Percentiles rank a stretch among this genome's conserved stretches.
Evolutionary conservation across 2,888 invertebrate species (phyloP).

Genomic region (Synergus itoensis): DNA sequence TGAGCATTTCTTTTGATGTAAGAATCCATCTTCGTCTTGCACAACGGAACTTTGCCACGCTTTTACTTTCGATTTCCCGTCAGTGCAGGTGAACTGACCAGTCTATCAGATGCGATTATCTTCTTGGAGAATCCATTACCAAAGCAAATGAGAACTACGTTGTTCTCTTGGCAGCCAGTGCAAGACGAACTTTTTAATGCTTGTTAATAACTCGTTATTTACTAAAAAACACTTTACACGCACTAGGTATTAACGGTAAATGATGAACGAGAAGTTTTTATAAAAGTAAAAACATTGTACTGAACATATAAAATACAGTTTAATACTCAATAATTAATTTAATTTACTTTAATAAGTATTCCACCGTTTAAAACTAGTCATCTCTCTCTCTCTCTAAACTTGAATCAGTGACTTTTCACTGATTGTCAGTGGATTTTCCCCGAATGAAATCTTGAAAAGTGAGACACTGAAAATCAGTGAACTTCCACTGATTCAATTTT

Average conservation of each 20-base stretch:
- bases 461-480: too few species aligned
- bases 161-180: conserved; percentile 62
- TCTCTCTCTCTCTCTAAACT: too few species aligned
- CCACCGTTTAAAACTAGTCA: too few species aligned
- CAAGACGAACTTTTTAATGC: conserved; percentile 58
- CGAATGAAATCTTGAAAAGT: too few species aligned
- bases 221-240: conserved; percentile 31
- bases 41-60: conserved; percentile 45
- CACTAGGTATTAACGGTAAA: conserved; percentile 51
- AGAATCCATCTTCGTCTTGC: conserved; percentile 38
- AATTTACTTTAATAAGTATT: background rate
- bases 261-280: conserved; percentile 4
- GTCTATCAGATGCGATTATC: conserved; percentile 57
- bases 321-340: background rate
- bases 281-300: conserved; percentile 1
- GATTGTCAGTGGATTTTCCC: too few species aligned
- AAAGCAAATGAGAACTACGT: conserved; percentile 68
- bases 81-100: conserved; percentile 28
- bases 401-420: too few species aligned
- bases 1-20: background rate
- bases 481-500: too few species aligned
- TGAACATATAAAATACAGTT: background rate
- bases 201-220: conserved; percentile 46
- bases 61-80: conserved; percentile 52
- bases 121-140: conserved; percentile 65